Evolutionary conservation across 2,888 invertebrate species (phyloP), one percentile per base, ranked within the genome.

Genomic region (Augochlorella aurata): DNA sequence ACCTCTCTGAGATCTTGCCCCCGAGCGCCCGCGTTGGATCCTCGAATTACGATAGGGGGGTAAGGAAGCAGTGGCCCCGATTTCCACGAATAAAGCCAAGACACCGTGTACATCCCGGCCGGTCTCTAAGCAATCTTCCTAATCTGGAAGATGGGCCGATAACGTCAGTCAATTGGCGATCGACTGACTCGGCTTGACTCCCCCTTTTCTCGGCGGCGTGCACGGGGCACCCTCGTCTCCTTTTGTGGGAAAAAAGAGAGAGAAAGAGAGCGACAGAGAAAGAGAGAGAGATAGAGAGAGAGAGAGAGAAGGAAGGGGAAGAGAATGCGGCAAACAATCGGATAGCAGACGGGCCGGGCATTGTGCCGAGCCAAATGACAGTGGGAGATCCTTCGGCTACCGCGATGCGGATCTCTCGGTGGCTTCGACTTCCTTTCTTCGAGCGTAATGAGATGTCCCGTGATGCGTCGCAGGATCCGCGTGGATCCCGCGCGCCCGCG

Each of bases 81-180:
- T 78, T 84, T 66, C 75, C 61, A 68, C 61, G 88, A 84, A 87
- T 88, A 86, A 88, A 83, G 77, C 18, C 81, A 81, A 83, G 82
- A 85, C 84, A 79, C 72, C 66, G 79, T 74, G 63, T 79, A 21
- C 21, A 81, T 81, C 79, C 81, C 65, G 68, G 65, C 68, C 9
- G n/a, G 38, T 16, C 77, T 73, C 83, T 84, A 85, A 90, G 89
- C 92, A 91, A 92, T 92, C 92, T 89, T 92, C 91, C 90, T 92
- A 92, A 93, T 93, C 92, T 92, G 82, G 78, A 88, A 91, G 92
- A 93, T 93, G 90, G 89, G 38, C 86, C 90, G 92, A 93, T 93
- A 93, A 91, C 90, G 92, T 92, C 92, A 92, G 90, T 93, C 92
- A 92, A 92, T 92, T 91, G 92, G 90, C 92, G 92, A 92, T 92